These are phyloP conservation scores for Torymus auratus DNA, from an alignment of 2,888 invertebrate species.

Conservation along the genomic window DNA sequence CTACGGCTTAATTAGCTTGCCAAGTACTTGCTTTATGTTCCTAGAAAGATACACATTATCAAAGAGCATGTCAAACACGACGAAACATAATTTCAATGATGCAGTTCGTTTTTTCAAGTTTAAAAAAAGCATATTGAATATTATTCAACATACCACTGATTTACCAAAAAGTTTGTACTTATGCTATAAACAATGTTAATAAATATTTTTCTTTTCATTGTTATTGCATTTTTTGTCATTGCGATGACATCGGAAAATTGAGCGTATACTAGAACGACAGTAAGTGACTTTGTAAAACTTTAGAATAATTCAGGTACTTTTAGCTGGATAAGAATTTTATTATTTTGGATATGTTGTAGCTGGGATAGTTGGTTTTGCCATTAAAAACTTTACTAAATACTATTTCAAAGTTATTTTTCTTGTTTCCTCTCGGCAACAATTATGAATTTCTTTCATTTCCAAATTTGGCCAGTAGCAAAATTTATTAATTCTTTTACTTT, in stretches of 20 bases:
- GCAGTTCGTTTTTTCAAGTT: slow-evolving; percentile 27
- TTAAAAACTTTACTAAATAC: slow-evolving; percentile 31
- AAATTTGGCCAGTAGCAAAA: too few species aligned
- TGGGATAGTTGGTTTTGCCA: slow-evolving; percentile 22
- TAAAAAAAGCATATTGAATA: slow-evolving; percentile 18
- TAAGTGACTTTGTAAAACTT: slow-evolving; percentile 38
- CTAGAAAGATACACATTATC: slow-evolving; percentile 51
- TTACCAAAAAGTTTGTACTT: slow-evolving; percentile 52
- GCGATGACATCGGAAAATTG: slow-evolving; percentile 30
- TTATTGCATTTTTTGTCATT: slow-evolving; percentile 38
- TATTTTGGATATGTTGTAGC: slow-evolving; percentile 47
- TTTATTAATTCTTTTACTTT: too few species aligned
- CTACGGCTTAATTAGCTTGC: slow-evolving; percentile 37
- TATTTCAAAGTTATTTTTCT: slow-evolving; percentile 22
- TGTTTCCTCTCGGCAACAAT: slow-evolving; percentile 22
- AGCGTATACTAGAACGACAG: slow-evolving; percentile 11
- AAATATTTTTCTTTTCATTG: slow-evolving; percentile 27
- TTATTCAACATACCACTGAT: slow-evolving; percentile 6
- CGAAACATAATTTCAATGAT: slow-evolving; percentile 12
- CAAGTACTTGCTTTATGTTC: slow-evolving; percentile 57
- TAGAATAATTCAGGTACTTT: slow-evolving; percentile 58
- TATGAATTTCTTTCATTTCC: background rate
- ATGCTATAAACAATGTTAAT: slow-evolving; percentile 39
- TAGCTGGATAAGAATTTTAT: slow-evolving; percentile 52
- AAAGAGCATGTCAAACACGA: slow-evolving; percentile 33